A percentile compares a stretch with the other conserved stretches of the same genome.
Conservation (phyloP, 2,797 vertebrate genomes). For the Falco columbarius region DNA sequence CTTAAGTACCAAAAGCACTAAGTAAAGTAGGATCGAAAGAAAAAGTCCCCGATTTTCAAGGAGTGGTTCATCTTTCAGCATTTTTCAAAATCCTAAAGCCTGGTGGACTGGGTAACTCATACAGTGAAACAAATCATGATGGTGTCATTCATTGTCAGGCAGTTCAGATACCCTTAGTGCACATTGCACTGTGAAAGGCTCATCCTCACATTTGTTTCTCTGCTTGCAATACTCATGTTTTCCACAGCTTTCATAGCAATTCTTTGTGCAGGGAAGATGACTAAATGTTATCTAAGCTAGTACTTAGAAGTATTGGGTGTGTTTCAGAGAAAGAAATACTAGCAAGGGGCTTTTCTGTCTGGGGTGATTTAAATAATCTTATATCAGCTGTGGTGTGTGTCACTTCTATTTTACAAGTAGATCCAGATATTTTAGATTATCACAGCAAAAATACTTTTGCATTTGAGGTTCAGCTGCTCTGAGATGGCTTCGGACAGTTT, state of each 20-base stretch:
- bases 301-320: constrained; percentile 12
- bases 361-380: constrained; percentile 9
- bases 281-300: constrained; percentile 39
- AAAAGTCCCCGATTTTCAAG: neutral
- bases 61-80: neutral
- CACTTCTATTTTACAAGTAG: constrained; percentile 3
- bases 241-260: constrained; percentile 4
- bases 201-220: constrained; percentile 12
- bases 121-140: neutral
- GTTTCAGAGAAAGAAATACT: constrained; percentile 34
- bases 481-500: neutral
- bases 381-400: neutral
- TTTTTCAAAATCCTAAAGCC: constrained; percentile 14
- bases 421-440: neutral
- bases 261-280: constrained; percentile 6
- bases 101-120: neutral
- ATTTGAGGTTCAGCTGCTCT: neutral
- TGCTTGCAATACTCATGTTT: constrained; percentile 28
- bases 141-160: neutral
- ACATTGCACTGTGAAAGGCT: constrained; percentile 3
- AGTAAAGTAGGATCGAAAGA: neutral
- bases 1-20: neutral
- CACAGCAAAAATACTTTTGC: neutral
- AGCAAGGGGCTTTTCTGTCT: constrained; percentile 21
- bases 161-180: neutral